Evolutionary conservation across 30 jellyfish, hydroid and myxozoan species (phyloP).

Genomic region (Turritopsis rubra): DNA sequence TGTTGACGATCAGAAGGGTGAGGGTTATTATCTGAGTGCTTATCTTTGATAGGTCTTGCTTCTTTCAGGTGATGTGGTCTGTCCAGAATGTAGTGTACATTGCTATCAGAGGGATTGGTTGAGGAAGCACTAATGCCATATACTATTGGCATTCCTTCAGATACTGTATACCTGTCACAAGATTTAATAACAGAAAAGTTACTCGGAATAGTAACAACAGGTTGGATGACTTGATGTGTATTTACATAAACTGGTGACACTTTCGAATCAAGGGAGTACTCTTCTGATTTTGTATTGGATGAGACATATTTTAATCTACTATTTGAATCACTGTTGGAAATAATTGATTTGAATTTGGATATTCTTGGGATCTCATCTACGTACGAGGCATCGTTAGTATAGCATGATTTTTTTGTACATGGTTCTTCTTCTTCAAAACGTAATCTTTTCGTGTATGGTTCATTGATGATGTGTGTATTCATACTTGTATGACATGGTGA

Average conservation of each 20-base stretch:
- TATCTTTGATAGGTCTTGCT: not conserved
- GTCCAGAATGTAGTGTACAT: not conserved
- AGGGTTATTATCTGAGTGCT: not conserved
- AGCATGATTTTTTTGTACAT: not conserved
- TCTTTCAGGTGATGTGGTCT: not conserved
- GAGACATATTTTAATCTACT: not conserved
- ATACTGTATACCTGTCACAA: not conserved
- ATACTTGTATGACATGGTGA: not conserved
- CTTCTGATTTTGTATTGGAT: not conserved
- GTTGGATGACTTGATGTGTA: not conserved
- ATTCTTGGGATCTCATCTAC: not conserved
- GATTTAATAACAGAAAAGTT: constrained; percentile 12
- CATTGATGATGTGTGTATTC: not conserved
- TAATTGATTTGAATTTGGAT: not conserved
- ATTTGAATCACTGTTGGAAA: not conserved
- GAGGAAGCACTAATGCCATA: not conserved
- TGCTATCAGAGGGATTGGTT: not conserved
- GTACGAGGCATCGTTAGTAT: not conserved
- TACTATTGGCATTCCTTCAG: not conserved
- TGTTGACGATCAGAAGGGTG: not conserved
- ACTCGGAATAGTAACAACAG: constrained; percentile 3
- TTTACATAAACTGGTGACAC: not conserved
- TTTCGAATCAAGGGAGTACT: not conserved
- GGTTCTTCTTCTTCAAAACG: not conserved
- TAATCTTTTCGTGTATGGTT: not conserved